Evolutionary conservation across 2,113 vertebrate species (phyloP).

Genomic region (Parotia lawesii): DNA sequence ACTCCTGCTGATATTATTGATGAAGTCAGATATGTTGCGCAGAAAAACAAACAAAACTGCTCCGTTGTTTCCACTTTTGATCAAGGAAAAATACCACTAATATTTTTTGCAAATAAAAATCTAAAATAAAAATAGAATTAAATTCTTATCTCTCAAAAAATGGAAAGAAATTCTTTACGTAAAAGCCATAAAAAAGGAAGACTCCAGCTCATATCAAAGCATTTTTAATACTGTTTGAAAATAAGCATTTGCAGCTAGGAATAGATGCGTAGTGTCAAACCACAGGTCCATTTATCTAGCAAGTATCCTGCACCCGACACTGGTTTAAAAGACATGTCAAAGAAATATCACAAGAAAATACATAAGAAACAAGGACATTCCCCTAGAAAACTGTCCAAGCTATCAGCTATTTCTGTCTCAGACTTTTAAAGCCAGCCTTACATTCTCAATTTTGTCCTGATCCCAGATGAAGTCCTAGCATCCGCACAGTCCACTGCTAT

Average conservation of each 20-base stretch:
- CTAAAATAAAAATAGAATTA: not conserved
- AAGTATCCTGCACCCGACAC: not conserved
- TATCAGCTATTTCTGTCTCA: not conserved
- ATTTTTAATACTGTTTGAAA: not conserved
- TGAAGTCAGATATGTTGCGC: not conserved
- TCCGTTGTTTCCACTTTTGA: not conserved
- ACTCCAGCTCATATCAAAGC: not conserved
- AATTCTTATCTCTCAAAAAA: not conserved
- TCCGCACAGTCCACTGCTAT: accelerated
- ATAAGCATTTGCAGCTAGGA: not conserved
- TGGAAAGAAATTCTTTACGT: not conserved
- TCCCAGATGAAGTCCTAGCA: not conserved
- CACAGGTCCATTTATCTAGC: not conserved
- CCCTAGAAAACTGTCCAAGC: not conserved
- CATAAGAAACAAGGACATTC: not conserved
- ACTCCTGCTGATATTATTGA: not conserved
- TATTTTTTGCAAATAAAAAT: not conserved
- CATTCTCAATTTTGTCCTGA: not conserved
- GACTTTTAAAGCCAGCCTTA: not conserved
- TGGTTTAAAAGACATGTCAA: not conserved
- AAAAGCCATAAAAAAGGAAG: not conserved
- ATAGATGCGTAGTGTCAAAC: not conserved
- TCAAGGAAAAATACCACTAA: not conserved
- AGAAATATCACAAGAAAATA: not conserved
- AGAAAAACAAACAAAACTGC: not conserved